Evolutionary conservation across 2,888 invertebrate genomes (phyloP), one percentile per base, ranked within the genome.

Genomic region (Lithophane socia): DNA sequence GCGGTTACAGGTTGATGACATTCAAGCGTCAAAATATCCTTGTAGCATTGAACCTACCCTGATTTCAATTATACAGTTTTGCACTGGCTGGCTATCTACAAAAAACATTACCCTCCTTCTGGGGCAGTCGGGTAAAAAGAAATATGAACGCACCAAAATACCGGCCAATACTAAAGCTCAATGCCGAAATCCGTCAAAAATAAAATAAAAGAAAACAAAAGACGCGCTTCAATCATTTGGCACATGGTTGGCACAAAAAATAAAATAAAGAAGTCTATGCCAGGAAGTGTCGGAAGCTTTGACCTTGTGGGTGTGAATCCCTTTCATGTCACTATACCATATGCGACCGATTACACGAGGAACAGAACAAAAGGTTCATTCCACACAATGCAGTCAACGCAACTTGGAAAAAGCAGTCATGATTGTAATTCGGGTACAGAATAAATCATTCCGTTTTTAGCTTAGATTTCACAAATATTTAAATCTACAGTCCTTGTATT

Each of bases 241-340:
- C 84, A 87, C 73, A 84, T 73, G 68, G 64, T 49, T 21, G 63
- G 73, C 58, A 75, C 73, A 77, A 75, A 82, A 74, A 80, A 74
- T 47, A 67, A 87, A 79, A 77, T 63, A 79, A 73, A 80, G 69
- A 83, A 85, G 75, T 82, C 77, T 64, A 75, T 73, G 77, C 77
- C 88, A 83, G 90, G 89, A 87, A 88, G 87, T 85, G 86, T 49
- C 83, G 87, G 90, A 87, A 88, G 91, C 86, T 87, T 80, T 84
- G 89, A 87, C 89, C 90, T 91, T 88, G 87, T 77, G 70, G 79
- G 87, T 85, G 86, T 89, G 82, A 90, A 89, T 89, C 90, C 88
- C 86, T 80, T 75, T 71, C 70, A 71, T 73, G 73, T 72, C 76
- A 74, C 54, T 78, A 83, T 76, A 47, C 86, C 88, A 88, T 77